Evolutionary conservation across 2,113 vertebrate genomes (phyloP).

Genomic region (Suncus etruscus): DNA sequence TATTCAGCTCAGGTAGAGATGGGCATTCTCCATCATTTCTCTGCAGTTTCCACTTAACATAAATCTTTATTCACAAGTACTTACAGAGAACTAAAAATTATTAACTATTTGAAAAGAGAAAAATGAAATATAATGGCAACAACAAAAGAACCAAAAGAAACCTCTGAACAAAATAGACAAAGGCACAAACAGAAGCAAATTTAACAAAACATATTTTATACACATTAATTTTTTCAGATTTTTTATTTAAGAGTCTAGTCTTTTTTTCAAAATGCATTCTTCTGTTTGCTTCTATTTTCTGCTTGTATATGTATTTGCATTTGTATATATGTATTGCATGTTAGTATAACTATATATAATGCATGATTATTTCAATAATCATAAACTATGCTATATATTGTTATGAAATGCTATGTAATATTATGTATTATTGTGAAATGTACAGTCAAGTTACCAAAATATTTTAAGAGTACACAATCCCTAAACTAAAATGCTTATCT

Average conservation of each 20-base stretch:
- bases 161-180: not conserved
- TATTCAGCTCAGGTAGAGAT: not conserved
- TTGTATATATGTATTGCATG: not conserved
- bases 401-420: not conserved
- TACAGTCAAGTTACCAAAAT: too few species aligned
- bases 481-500: not conserved
- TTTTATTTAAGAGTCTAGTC: too few species aligned
- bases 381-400: not conserved
- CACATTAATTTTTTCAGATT: too few species aligned
- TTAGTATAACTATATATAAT: too few species aligned
- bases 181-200: not conserved
- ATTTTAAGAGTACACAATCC: not conserved
- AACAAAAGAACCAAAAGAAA: not conserved
- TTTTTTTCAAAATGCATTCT: not conserved
- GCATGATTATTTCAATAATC: not conserved
- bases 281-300: not conserved
- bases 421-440: conserved; percentile 1
- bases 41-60: not conserved
- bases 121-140: not conserved
- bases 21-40: not conserved
- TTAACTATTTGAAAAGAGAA: not conserved
- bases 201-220: too few species aligned
- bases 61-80: not conserved
- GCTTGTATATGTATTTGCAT: not conserved
- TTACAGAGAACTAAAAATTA: not conserved